A percentile compares a stretch with the other conserved stretches of the same genome.
These are phyloP conservation scores for Tenualosa thibaudeaui DNA, from an alignment of 2,797 vertebrate species.

Conservation along the genomic window DNA sequence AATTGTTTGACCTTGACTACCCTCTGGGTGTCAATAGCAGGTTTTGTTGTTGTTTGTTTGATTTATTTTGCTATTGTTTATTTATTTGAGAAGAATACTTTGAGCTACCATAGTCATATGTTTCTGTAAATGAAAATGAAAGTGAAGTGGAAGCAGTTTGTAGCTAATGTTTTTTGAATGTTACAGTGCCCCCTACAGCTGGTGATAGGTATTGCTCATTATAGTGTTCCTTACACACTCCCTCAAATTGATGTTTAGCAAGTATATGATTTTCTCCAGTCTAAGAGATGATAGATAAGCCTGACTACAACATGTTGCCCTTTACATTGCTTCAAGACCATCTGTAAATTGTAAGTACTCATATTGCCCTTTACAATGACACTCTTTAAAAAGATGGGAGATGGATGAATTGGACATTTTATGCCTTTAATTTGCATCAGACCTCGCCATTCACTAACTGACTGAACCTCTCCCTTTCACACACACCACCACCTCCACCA, in stretches of 20 bases:
- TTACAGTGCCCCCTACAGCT: slow-evolving; percentile 4
- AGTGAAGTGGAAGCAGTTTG: background rate
- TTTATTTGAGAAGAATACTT: background rate
- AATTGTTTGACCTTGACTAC: background rate
- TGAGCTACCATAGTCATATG: background rate
- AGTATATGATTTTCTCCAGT: background rate
- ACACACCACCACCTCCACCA: too few species aligned
- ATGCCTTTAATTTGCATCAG: too few species aligned
- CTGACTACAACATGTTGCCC: too few species aligned
- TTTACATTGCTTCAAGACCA: too few species aligned
- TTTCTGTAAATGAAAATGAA: background rate
- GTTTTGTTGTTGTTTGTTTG: background rate
- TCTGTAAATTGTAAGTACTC: too few species aligned
- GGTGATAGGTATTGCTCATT: background rate
- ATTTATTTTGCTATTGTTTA: too few species aligned
- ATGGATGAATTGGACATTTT: background rate
- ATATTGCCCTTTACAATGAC: too few species aligned
- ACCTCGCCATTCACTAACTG: too few species aligned
- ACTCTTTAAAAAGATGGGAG: too few species aligned
- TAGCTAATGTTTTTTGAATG: background rate
- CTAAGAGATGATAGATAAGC: background rate
- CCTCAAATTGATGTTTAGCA: background rate
- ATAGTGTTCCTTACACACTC: background rate
- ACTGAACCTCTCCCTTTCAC: too few species aligned
- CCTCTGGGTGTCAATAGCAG: background rate